These are phyloP conservation scores for Pristis pectinata DNA, from an alignment of 2,797 vertebrate genomes.

Conservation along the genomic window DNA sequence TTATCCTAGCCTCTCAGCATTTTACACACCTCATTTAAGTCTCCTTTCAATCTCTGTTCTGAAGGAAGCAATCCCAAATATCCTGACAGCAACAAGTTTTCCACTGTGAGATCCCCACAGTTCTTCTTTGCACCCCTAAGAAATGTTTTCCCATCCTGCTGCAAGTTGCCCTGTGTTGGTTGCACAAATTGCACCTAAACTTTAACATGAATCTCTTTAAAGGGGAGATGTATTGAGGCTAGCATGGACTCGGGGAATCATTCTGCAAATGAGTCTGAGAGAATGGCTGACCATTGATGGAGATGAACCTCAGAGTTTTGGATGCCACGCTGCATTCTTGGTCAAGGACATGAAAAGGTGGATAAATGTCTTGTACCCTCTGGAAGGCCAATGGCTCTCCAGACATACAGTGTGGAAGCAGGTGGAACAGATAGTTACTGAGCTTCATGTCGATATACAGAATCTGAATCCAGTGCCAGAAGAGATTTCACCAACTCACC, in stretches of 20 bases:
- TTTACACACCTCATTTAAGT: too few species aligned
- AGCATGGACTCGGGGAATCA: background rate
- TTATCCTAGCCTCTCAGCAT: too few species aligned
- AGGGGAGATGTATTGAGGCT: background rate
- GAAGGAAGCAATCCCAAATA: too few species aligned
- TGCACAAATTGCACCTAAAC: too few species aligned
- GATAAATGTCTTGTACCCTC: background rate
- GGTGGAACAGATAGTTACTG: background rate
- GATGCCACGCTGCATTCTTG: background rate
- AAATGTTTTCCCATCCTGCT: too few species aligned
- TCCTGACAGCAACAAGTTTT: too few species aligned
- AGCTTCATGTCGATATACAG: background rate
- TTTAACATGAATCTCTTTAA: background rate
- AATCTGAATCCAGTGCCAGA: background rate
- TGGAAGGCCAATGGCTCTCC: background rate
- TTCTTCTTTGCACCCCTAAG: too few species aligned
- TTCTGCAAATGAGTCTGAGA: background rate
- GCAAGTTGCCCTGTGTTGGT: too few species aligned
- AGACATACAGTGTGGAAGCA: background rate
- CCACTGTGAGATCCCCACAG: too few species aligned
- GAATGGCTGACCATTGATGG: background rate
- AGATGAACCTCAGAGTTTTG: background rate
- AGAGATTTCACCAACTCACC: background rate
- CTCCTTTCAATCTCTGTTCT: too few species aligned
- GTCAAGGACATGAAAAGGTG: background rate